phyloP scores from a whole-genome alignment of 2,113 vertebrate genomes.

The Menura novaehollandiae region DNA sequence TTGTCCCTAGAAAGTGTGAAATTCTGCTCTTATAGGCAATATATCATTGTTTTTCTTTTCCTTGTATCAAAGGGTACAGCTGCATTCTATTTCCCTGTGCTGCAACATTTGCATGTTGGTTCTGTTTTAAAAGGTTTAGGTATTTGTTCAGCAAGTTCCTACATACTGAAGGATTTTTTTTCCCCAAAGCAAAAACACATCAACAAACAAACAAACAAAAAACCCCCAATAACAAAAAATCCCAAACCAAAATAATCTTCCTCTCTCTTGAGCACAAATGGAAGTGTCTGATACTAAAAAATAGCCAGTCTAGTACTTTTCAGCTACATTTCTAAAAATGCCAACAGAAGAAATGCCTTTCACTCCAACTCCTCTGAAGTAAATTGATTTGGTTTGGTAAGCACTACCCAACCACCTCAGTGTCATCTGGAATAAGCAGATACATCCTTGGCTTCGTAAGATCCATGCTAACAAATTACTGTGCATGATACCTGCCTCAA shows the following conservation, averaged over 20 bases:
- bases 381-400: background rate
- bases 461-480: background rate
- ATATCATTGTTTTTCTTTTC: background rate
- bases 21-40: background rate
- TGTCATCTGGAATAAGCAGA: background rate
- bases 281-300: background rate
- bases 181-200: background rate
- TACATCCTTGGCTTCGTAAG: background rate
- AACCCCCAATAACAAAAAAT: too few species aligned
- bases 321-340: background rate
- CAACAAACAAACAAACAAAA: too few species aligned
- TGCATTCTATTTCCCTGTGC: background rate
- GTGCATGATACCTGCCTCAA: background rate
- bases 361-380: background rate
- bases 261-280: background rate
- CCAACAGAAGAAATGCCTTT: background rate
- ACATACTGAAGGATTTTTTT: background rate
- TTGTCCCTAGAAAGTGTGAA: background rate
- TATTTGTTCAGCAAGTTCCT: background rate
- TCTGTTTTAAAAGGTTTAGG: background rate
- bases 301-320: background rate
- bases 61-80: background rate
- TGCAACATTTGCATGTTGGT: background rate
- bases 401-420: background rate
- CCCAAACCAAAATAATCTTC: background rate